Evolutionary conservation across 2,113 vertebrate genomes (phyloP).

Genomic region (Coreoperca whiteheadi): DNA sequence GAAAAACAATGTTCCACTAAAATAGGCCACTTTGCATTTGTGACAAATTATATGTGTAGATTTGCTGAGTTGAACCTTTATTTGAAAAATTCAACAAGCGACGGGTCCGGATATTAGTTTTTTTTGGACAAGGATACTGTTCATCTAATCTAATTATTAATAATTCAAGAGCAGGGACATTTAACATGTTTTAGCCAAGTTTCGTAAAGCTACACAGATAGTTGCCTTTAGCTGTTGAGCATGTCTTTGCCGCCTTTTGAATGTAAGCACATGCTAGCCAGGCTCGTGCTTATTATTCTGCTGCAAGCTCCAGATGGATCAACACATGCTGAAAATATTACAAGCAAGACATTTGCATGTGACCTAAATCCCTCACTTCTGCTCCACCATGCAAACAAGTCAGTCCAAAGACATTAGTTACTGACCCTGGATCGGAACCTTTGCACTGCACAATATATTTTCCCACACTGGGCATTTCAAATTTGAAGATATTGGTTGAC

Average conservation of each 20-base stretch:
- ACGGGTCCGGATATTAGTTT: not conserved
- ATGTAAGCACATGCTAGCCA: slow-evolving; percentile 76
- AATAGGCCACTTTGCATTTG: slow-evolving; percentile 53
- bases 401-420: slow-evolving; percentile 56
- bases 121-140: not conserved
- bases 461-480: not conserved
- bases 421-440: slow-evolving; percentile 43
- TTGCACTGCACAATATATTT: slow-evolving; percentile 14
- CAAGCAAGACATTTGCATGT: slow-evolving; percentile 84
- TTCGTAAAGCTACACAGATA: slow-evolving; percentile 18
- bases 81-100: slow-evolving; percentile 35
- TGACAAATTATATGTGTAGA: not conserved
- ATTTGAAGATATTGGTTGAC: not conserved
- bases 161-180: not conserved
- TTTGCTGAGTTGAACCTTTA: not conserved
- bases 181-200: slow-evolving; percentile 38
- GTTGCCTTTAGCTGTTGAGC: slow-evolving; percentile 68
- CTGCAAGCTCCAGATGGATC: slow-evolving; percentile 85
- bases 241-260: slow-evolving; percentile 74
- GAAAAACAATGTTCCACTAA: slow-evolving; percentile 21
- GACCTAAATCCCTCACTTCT: slow-evolving; percentile 84
- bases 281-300: slow-evolving; percentile 82
- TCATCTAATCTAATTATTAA: not conserved
- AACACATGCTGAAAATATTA: slow-evolving; percentile 86
- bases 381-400: slow-evolving; percentile 73